Percentiles rank a stretch among this genome's conserved stretches.
phyloP scores from a whole-genome alignment of 2,113 vertebrate species.

The Hemichromis elongatus region DNA sequence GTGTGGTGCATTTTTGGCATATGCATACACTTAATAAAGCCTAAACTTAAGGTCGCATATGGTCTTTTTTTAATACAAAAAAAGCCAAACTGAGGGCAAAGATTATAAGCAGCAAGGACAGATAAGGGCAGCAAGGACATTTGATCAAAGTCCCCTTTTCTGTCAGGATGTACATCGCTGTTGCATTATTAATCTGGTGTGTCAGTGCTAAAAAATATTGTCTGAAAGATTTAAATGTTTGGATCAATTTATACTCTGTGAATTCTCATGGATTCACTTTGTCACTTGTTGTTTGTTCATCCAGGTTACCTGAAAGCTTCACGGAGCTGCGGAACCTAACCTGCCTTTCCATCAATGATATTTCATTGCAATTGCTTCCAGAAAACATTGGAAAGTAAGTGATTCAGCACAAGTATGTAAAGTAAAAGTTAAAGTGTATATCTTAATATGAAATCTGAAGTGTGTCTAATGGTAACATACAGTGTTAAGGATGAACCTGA shows the following conservation, averaged over 20 bases:
- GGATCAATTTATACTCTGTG: not conserved
- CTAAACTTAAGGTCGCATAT: not conserved
- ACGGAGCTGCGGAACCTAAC: conserved; percentile 90
- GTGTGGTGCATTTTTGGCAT: not conserved
- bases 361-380: conserved; percentile 93
- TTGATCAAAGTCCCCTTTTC: not conserved
- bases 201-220: not conserved
- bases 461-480: not conserved
- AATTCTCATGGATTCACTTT: not conserved
- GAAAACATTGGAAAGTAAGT: conserved; percentile 99
- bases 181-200: not conserved
- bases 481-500: not conserved
- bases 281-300: conserved; percentile 2
- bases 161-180: not conserved
- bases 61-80: not conserved
- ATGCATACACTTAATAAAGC: not conserved
- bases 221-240: not conserved
- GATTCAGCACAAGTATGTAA: not conserved
- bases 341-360: conserved; percentile 97
- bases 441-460: not conserved
- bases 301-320: conserved; percentile 95
- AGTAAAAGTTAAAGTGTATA: not conserved
- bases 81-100: not conserved
- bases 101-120: not conserved
- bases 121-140: not conserved